Base-by-base conservation (phyloP, 2,888 invertebrate species). In the Pristionchus arcanus region DNA sequence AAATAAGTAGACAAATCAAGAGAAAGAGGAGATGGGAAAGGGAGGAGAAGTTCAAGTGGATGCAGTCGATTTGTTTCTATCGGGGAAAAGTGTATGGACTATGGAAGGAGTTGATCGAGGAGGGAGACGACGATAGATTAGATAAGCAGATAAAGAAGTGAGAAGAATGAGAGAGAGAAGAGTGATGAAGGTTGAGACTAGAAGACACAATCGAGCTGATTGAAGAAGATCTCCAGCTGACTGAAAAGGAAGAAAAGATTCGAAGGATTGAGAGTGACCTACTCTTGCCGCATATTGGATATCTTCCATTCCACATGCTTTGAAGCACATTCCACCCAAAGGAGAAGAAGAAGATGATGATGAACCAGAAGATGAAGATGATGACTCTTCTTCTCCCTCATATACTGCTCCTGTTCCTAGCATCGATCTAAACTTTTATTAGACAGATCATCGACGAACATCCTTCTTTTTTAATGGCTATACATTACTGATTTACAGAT, bases 291-390 rank as follows among this genome's bases (percentile, higher is more conserved):
- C 94, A 89, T 92, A 93, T 89, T 94, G 94, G 84, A 94, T 94
- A 84, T 94, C 94, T 68, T 94, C 94, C 93, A 94, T 93, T 42
- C 94, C 94, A 90, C 94, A 94, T 0, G 94, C 93, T 88, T 94
- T 94, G 92, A 94, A 94, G 90, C 94, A 94, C 66, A 90, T 90
- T 25, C 90, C 90, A 42, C 88, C 66, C 3, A 90, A 21, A 15
- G 90, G 85, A 59, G 90, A 85, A 59, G 89, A 89, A 11, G 66
- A 68, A 9, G 66, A 87, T 7, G 87, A 53, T 2, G 81, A 53
- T 4, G 16, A 11, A 49, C 5, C 1, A 49, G 68, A 71, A n/a
- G 66, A 87, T 42, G 68, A 28, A 1, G 55, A 55, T 19, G 59
- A 59, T 16, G 59, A 59, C 1, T 55, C 55, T 21, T 85, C 84